A percentile compares a stretch with the other conserved stretches of the same genome.
Evolutionary conservation across 2,113 vertebrate species (phyloP).

Genomic region (Peucedramus taeniatus): DNA sequence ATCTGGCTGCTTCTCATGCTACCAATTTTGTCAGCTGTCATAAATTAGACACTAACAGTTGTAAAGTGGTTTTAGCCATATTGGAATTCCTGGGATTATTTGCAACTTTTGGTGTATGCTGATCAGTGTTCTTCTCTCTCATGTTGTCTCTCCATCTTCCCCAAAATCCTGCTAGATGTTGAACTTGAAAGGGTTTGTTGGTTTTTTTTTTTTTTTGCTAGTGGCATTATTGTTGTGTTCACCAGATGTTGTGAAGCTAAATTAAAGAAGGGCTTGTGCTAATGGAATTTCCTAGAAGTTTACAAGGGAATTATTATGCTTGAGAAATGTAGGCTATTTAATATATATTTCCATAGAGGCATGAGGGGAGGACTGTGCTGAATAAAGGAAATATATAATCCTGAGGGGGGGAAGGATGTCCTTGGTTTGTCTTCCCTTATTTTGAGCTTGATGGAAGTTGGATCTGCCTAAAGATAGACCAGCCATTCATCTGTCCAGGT

Average conservation of each 20-base stretch:
- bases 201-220: neutral
- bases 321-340: constrained; percentile 17
- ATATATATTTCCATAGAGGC: constrained; percentile 26
- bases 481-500: neutral
- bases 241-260: constrained; percentile 44
- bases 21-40: neutral
- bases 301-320: constrained; percentile 17
- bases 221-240: constrained; percentile 1
- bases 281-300: constrained; percentile 47
- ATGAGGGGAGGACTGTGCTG: neutral
- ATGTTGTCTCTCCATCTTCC: neutral
- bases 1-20: neutral
- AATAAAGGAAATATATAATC: neutral
- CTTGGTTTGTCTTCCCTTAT: constrained; percentile 9
- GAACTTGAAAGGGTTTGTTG: neutral
- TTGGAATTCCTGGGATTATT: neutral
- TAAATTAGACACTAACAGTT: neutral
- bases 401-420: neutral
- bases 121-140: neutral
- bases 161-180: neutral
- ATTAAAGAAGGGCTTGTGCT: constrained; percentile 11
- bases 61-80: neutral
- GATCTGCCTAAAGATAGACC: neutral
- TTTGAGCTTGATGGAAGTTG: neutral
- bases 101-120: neutral